Conservation (phyloP, 2,113 vertebrate genomes). For the Ptyas mucosa region DNA sequence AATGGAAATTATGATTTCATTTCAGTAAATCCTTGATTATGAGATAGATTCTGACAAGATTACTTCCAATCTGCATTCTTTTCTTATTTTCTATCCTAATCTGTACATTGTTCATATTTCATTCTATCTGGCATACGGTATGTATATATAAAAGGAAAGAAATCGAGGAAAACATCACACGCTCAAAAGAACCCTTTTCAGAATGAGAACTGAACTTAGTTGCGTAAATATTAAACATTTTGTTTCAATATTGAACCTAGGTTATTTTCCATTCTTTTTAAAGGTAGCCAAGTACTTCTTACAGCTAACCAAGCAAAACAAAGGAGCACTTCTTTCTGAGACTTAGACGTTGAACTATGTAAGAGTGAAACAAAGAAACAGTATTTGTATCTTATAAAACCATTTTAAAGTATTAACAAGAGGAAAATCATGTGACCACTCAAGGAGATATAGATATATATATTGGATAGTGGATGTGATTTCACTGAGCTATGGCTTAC, state of each 20-base stretch:
- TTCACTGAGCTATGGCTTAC: no score
- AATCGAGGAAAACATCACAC: not conserved
- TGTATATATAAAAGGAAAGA: not conserved
- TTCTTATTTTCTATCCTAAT: not conserved
- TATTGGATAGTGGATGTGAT: no score
- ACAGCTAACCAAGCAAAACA: not conserved
- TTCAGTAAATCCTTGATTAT: not conserved
- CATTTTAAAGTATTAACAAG: not conserved
- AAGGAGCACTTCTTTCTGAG: not conserved
- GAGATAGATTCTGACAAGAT: not conserved
- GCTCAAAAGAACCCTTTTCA: not conserved
- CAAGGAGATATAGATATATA: not conserved
- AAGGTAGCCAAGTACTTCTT: not conserved
- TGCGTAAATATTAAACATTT: not conserved
- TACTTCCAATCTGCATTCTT: not conserved
- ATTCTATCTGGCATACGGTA: not conserved
- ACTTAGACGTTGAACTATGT: not conserved
- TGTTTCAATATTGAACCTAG: not conserved
- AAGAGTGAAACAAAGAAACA: not conserved
- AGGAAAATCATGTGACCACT: not conserved
- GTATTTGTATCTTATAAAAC: not conserved
- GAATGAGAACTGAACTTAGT: not conserved
- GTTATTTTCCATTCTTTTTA: not conserved
- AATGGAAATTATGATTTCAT: not conserved
- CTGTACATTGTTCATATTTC: not conserved